Evolutionary conservation across 2,888 invertebrate species (phyloP), one percentile per base, ranked within the genome.

Genomic region (Drosophila atroscutellata): DNA sequence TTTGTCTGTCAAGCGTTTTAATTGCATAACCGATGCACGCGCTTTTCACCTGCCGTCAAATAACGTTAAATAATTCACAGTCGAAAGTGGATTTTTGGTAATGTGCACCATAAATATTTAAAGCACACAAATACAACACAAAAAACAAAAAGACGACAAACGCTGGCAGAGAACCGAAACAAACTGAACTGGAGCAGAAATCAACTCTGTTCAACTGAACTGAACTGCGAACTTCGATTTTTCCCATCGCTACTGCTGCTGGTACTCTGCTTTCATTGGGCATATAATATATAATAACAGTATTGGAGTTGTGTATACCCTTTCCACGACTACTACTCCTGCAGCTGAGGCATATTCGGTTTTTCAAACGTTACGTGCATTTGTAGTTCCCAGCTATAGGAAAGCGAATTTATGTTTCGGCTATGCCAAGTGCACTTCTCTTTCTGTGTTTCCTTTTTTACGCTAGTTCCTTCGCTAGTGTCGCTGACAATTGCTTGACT

Each of bases 161-260:
- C 72, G 49, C 45, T 39, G 72, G 30, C 67, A 45, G 63, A 51
- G 83, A 77, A 69, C 83, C 58, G 51, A 83, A 75, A 65, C 56
- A 34, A 74, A 71, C 79, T 68, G 51, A 68, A 79, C 73, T 62
- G 65, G 63, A 67, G 68, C 71, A 54, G 60, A 62, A 83, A 57
- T 74, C 57, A 62, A 72, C 58, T 63, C 18, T 62, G 70, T 71
- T 67, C 59, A 71, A 72, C 63, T 66, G 73, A 24, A 77, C 79
- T 77, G 70, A 75, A 80, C 75, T 84, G 81, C 64, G 77, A 80
- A 73, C 75, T 89, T 85, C 85, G 85, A 89, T 85, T 85, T 85
- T 85, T 85, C 85, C 83, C 73, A 75, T 77, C 75, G 71, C 50
- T 15, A 20, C 45, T 20, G 63, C 74, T 71, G 74, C 77, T 71